Evolutionary conservation across 2,797 vertebrate species (phyloP).

Genomic region (Cheirogaleus major): DNA sequence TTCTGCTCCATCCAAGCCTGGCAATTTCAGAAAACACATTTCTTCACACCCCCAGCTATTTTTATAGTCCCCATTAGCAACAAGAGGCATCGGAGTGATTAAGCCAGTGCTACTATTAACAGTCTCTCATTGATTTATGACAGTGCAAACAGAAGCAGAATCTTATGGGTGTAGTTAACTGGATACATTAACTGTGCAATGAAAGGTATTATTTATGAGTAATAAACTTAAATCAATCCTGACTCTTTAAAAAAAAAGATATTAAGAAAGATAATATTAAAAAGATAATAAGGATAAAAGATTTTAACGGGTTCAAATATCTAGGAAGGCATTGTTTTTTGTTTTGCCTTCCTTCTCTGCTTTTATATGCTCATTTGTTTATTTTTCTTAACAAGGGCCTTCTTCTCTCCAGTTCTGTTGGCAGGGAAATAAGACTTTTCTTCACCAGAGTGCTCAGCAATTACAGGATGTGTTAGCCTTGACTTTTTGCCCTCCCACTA

Average conservation of each 20-base stretch:
- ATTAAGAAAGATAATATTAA: background rate
- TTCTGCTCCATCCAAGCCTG: conserved; percentile 13
- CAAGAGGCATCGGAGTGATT: conserved; percentile 3
- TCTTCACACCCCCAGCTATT: conserved; percentile 47
- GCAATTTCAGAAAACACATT: conserved; percentile 44
- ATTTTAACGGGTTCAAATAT: background rate
- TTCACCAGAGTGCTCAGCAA: background rate
- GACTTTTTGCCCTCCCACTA: background rate
- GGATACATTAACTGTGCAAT: conserved; percentile 29
- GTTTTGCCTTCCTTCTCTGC: background rate
- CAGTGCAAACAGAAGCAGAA: background rate
- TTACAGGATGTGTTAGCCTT: background rate
- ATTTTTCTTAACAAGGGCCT: background rate
- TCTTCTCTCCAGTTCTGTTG: background rate
- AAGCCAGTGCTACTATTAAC: conserved; percentile 50
- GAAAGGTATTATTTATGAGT: conserved; percentile 43
- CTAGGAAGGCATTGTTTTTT: background rate
- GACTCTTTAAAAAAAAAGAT: background rate
- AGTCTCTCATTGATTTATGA: conserved; percentile 49
- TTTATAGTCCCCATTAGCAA: conserved; percentile 41
- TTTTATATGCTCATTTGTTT: background rate
- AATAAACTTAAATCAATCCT: conserved; percentile 47
- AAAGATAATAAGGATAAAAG: background rate
- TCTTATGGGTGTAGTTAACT: background rate
- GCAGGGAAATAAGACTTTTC: background rate